Percentiles rank a stretch among this genome's conserved stretches.
phyloP scores from a whole-genome alignment of 1,140 invertebrate genomes.

The Scaptomyza montana region DNA sequence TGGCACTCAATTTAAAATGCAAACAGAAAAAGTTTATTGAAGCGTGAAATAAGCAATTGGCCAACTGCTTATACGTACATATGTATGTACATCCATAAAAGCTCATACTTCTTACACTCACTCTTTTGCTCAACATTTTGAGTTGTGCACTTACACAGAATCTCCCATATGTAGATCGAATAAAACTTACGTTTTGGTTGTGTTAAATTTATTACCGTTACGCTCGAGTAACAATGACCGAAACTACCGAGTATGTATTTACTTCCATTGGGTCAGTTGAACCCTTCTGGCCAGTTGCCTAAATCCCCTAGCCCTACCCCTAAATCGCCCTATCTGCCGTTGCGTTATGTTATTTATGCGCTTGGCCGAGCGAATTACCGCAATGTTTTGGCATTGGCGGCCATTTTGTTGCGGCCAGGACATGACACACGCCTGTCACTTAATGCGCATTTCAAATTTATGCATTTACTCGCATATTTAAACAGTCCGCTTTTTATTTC shows the following conservation, averaged over 20 bases:
- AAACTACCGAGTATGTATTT: slow-evolving; percentile 43
- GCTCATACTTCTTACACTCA: not conserved
- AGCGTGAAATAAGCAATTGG: slow-evolving; percentile 81
- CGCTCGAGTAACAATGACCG: slow-evolving; percentile 60
- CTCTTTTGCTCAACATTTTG: slow-evolving; percentile 41
- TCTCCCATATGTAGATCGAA: slow-evolving; percentile 20
- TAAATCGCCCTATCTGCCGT: not conserved
- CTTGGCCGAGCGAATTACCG: slow-evolving; percentile 50
- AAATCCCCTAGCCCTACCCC: not conserved
- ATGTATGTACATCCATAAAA: not conserved
- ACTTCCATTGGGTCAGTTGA: slow-evolving; percentile 6
- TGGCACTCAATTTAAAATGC: slow-evolving; percentile 29
- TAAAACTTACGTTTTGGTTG: slow-evolving; percentile 53
- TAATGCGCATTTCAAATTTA: slow-evolving; percentile 33
- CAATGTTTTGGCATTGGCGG: slow-evolving; percentile 72
- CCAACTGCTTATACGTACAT: slow-evolving; percentile 51
- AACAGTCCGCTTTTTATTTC: slow-evolving; percentile 49
- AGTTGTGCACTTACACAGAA: slow-evolving; percentile 26
- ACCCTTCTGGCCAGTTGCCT: slow-evolving; percentile 10
- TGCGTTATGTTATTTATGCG: slow-evolving; percentile 56
- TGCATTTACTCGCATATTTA: slow-evolving; percentile 39
- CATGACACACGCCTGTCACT: slow-evolving; percentile 71
- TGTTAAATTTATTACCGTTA: slow-evolving; percentile 75
- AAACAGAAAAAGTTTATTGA: slow-evolving; percentile 43
- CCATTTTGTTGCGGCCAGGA: slow-evolving; percentile 73